phyloP scores from a whole-genome alignment of 2,888 invertebrate species.

The Melipona bicolor region DNA sequence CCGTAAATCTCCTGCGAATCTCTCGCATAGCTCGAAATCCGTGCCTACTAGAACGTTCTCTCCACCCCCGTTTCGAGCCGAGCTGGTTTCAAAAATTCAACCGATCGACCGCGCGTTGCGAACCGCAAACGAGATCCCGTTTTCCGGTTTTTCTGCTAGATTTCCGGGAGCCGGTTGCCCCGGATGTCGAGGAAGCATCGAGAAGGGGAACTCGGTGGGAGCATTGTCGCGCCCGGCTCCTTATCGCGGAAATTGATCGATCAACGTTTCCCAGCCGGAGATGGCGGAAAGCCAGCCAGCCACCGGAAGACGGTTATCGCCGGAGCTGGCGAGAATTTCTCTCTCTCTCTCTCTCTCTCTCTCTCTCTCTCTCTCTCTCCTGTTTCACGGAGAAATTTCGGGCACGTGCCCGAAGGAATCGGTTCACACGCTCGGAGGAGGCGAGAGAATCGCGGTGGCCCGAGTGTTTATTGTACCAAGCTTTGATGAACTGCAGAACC shows the following conservation, averaged over 20 bases:
- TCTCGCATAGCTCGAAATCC: constrained; percentile 6
- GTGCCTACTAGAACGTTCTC: too few relatives aligned
- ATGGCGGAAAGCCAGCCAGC: background rate
- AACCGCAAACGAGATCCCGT: background rate
- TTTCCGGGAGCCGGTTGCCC: background rate
- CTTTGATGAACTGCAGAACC: constrained; percentile 67
- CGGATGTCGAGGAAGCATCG: background rate
- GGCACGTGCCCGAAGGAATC: background rate
- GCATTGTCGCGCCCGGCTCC: background rate
- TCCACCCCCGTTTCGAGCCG: background rate
- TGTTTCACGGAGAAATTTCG: background rate
- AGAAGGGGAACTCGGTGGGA: too few relatives aligned
- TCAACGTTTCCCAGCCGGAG: background rate
- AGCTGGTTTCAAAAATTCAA: background rate
- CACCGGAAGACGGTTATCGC: constrained; percentile 1
- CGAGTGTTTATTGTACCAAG: constrained; percentile 67
- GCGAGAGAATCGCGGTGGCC: too few relatives aligned
- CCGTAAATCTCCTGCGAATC: background rate
- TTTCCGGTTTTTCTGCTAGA: background rate
- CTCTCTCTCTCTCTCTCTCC: too few relatives aligned
- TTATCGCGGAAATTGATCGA: constrained; percentile 6
- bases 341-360: too few relatives aligned
- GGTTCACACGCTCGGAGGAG: background rate
- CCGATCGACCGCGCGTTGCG: background rate
- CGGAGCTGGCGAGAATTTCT: background rate